Evolutionary conservation across 1,140 invertebrate genomes (phyloP).

Genomic region (Calephelis virginiensis): DNA sequence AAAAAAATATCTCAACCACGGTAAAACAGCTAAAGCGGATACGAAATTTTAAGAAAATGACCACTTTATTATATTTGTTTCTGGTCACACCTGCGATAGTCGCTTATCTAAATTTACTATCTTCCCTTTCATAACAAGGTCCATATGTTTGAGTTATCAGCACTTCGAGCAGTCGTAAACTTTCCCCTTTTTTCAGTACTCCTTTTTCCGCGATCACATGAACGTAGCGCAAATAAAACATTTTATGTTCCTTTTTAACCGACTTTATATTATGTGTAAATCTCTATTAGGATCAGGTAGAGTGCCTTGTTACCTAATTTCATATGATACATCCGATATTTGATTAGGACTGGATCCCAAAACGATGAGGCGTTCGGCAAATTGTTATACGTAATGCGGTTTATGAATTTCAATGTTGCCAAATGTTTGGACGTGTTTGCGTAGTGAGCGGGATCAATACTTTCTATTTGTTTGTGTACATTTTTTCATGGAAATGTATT

Average conservation of each 20-base stretch:
- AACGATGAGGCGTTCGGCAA: constrained; percentile 6
- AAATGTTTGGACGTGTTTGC: background rate
- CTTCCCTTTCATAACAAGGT: constrained; percentile 15
- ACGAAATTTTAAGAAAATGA: background rate
- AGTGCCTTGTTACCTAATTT: constrained; percentile 28
- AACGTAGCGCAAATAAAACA: constrained; percentile 28
- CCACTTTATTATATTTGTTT: background rate
- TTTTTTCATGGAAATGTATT: too few relatives aligned
- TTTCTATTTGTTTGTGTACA: background rate
- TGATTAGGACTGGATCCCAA: constrained; percentile 19
- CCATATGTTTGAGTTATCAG: constrained; percentile 25
- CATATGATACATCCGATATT: constrained; percentile 20
- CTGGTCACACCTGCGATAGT: background rate
- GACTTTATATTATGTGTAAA: constrained; percentile 23
- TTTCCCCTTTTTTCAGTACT: constrained; percentile 1
- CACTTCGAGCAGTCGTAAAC: constrained; percentile 23
- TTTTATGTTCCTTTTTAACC: constrained; percentile 23
- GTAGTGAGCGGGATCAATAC: background rate
- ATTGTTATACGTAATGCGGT: background rate
- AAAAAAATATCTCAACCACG: too few relatives aligned
- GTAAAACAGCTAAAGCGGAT: too few relatives aligned
- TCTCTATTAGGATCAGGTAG: constrained; percentile 30
- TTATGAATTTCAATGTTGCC: background rate
- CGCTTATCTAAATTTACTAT: constrained; percentile 10
- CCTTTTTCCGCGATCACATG: constrained; percentile 19